A percentile compares a stretch with the other conserved stretches of the same genome.
These are phyloP conservation scores for Vicugna pacos DNA, from an alignment of 2,113 vertebrate genomes.

Conservation along the genomic window DNA sequence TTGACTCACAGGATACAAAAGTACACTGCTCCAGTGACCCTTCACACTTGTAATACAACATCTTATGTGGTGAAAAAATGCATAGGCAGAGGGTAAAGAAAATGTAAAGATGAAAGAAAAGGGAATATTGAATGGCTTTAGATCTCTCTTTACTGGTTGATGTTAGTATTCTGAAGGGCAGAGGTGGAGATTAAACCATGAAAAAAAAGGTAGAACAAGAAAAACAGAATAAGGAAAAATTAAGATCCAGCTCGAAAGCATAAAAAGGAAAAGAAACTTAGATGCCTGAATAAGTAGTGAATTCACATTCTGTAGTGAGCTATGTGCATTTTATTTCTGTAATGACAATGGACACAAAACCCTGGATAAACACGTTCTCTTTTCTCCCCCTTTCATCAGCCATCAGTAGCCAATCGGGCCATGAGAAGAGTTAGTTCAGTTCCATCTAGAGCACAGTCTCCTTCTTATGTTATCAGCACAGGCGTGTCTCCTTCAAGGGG, in stretches of 20 bases:
- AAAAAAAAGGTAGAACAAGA: neutral
- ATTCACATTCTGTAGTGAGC: constrained; percentile 57
- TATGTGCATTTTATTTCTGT: constrained; percentile 62
- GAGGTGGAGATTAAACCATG: neutral
- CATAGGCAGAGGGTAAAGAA: neutral
- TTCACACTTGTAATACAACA: neutral
- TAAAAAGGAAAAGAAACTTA: neutral
- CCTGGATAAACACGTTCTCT: constrained; percentile 68
- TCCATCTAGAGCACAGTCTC: constrained; percentile 96
- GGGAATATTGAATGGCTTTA: constrained; percentile 36
- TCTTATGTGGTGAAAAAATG: constrained; percentile 31
- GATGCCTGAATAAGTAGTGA: neutral
- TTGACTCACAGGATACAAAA: constrained; percentile 13
- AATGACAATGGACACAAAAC: constrained; percentile 67
- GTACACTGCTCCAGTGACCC: neutral
- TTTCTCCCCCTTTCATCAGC: constrained; percentile 84
- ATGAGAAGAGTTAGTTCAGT: constrained; percentile 97
- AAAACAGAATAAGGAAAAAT: constrained; percentile 41
- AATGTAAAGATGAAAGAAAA: constrained; percentile 29
- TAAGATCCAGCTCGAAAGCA: constrained; percentile 1
- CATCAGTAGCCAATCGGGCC: constrained; percentile 88
- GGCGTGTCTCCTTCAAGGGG: constrained; percentile 94
- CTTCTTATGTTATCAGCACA: constrained; percentile 90
- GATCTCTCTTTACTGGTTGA: constrained; percentile 18
- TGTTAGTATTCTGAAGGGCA: constrained; percentile 32